Conservation (phyloP, 2,797 vertebrate genomes). For the Arremon brunneinucha region DNA sequence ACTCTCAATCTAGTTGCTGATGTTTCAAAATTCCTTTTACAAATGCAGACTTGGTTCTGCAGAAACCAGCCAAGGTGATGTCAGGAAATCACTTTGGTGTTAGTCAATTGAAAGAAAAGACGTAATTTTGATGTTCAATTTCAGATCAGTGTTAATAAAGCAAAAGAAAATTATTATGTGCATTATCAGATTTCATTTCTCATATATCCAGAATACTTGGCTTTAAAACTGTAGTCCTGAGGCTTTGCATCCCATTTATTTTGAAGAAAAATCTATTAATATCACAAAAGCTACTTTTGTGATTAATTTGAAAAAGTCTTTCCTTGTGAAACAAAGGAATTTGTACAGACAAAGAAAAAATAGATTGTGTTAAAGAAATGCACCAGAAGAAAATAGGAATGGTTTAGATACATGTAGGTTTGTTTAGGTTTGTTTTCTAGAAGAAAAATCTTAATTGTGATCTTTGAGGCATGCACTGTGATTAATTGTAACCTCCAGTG, state of each 20-base stretch:
- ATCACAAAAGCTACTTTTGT: neutral
- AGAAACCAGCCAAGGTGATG: neutral
- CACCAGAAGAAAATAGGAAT: neutral
- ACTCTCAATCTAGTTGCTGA: neutral
- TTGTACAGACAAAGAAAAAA: neutral
- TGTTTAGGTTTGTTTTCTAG: neutral
- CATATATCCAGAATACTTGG: conserved; percentile 2
- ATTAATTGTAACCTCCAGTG: neutral
- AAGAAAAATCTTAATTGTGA: neutral
- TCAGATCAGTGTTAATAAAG: conserved; percentile 42
- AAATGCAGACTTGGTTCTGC: neutral
- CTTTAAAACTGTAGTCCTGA: conserved; percentile 38
- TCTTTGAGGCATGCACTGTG: neutral
- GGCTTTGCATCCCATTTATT: neutral
- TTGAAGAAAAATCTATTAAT: conserved; percentile 34
- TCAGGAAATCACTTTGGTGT: neutral
- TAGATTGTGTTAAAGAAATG: neutral
- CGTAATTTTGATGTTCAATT: neutral
- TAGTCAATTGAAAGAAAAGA: neutral
- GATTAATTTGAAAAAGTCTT: neutral
- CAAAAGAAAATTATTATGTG: conserved; percentile 21
- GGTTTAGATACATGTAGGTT: neutral
- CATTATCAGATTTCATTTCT: conserved; percentile 60
- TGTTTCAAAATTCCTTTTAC: neutral
- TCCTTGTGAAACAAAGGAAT: neutral